phyloP scores from a whole-genome alignment of 2,888 invertebrate species.

The Bellardia pandia region DNA sequence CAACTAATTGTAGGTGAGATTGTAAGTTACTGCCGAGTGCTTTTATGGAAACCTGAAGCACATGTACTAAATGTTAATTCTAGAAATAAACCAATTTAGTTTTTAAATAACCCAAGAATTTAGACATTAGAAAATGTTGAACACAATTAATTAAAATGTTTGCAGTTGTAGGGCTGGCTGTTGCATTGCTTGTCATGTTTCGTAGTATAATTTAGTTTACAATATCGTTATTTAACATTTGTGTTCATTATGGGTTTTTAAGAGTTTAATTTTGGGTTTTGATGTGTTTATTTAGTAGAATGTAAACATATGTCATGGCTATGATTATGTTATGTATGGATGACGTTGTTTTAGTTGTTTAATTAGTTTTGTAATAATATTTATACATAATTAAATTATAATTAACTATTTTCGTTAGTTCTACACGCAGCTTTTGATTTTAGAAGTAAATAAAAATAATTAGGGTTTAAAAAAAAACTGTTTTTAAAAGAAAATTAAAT shows the following conservation, averaged over 20 bases:
- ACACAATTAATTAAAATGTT: slow-evolving; percentile 29
- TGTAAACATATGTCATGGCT: not conserved
- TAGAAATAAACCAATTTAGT: not conserved
- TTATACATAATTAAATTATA: not conserved
- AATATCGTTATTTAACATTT: slow-evolving; percentile 11
- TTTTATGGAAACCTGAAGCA: not conserved
- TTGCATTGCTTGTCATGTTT: not conserved
- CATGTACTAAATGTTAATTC: not conserved
- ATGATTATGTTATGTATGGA: too few species aligned
- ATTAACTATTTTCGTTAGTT: not conserved
- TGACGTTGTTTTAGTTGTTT: not conserved
- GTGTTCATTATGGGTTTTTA: not conserved
- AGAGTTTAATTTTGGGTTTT: not conserved
- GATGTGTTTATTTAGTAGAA: not conserved
- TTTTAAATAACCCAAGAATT: slow-evolving; percentile 7
- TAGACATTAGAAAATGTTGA: slow-evolving; percentile 11
- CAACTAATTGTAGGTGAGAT: slow-evolving; percentile 9
- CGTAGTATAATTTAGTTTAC: slow-evolving; percentile 10
- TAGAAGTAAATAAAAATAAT: too few species aligned
- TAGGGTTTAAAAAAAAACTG: too few species aligned
- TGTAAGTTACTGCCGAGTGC: not conserved
- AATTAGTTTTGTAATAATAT: not conserved
- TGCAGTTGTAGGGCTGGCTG: not conserved
- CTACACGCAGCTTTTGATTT: too few species aligned
- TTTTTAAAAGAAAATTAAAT: too few species aligned